phyloP scores from a whole-genome alignment of 2,113 vertebrate genomes.

The Cyprinodon variegatus region DNA sequence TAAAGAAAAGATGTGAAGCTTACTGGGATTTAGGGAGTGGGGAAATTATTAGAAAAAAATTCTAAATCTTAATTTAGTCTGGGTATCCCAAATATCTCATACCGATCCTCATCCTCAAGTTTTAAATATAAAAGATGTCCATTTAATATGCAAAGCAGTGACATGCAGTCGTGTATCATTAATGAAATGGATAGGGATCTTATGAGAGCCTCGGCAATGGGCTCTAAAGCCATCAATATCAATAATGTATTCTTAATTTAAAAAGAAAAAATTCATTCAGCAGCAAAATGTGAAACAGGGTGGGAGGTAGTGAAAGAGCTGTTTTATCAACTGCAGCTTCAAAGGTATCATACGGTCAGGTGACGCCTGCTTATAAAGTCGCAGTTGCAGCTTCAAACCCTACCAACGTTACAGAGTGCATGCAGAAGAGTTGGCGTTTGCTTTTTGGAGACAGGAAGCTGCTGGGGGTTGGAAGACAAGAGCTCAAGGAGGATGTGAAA shows the following conservation, averaged over 20 bases:
- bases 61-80: not conserved
- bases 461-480: slow-evolving; percentile 72
- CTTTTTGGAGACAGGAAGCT: slow-evolving; percentile 75
- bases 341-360: not conserved
- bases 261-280: not conserved
- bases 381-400: not conserved
- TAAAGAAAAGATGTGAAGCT: no score
- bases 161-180: not conserved
- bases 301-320: not conserved
- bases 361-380: not conserved
- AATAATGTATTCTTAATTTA: not conserved
- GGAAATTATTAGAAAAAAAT: not conserved
- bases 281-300: not conserved
- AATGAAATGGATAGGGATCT: not conserved
- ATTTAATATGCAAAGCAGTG: not conserved
- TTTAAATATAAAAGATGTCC: not conserved
- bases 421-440: slow-evolving; percentile 34
- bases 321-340: not conserved
- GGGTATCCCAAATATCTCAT: no score
- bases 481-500: slow-evolving; percentile 78
- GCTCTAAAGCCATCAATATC: not conserved
- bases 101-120: no score
- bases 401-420: slow-evolving; percentile 8
- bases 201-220: not conserved
- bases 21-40: no score